These are phyloP conservation scores for Diogma glabrata DNA, from an alignment of 2,888 invertebrate species.

Conservation along the genomic window DNA sequence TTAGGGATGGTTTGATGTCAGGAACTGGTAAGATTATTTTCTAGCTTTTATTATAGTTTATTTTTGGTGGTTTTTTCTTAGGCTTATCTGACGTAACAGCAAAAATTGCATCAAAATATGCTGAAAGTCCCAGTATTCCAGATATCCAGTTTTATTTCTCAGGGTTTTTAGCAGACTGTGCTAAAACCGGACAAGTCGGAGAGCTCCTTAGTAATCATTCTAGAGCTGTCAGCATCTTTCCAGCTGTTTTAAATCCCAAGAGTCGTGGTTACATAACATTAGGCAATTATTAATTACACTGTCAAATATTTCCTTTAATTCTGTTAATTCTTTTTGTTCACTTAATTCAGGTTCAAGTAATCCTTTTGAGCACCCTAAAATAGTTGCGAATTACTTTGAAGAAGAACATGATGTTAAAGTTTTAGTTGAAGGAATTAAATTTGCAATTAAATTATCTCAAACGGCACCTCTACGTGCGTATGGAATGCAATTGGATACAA, in stretches of 20 bases:
- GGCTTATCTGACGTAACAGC: constrained; percentile 77
- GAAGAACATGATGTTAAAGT: constrained; percentile 58
- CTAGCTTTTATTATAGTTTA: neutral
- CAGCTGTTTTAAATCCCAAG: constrained; percentile 74
- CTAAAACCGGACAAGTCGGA: constrained; percentile 75
- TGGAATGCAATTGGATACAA: constrained; percentile 63
- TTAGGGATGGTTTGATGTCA: constrained; percentile 80
- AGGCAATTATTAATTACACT: neutral
- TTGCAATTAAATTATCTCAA: constrained; percentile 58
- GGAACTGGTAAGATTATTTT: constrained; percentile 52
- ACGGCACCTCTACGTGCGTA: constrained; percentile 53
- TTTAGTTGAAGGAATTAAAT: constrained; percentile 72
- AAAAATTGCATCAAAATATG: constrained; percentile 68
- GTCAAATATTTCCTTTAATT: neutral
- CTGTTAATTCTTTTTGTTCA: constrained; percentile 1
- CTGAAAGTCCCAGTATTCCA: constrained; percentile 61
- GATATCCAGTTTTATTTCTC: constrained; percentile 82
- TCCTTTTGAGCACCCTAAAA: constrained; percentile 70
- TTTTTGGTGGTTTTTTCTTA: constrained; percentile 25
- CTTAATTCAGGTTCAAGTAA: constrained; percentile 47
- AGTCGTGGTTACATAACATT: constrained; percentile 71
- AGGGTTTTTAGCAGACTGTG: constrained; percentile 75
- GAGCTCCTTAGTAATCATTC: constrained; percentile 59
- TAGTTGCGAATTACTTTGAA: constrained; percentile 63
- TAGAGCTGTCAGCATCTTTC: constrained; percentile 61